phyloP scores from a whole-genome alignment of 2,888 invertebrate species.

The Tubulanus polymorphus region DNA sequence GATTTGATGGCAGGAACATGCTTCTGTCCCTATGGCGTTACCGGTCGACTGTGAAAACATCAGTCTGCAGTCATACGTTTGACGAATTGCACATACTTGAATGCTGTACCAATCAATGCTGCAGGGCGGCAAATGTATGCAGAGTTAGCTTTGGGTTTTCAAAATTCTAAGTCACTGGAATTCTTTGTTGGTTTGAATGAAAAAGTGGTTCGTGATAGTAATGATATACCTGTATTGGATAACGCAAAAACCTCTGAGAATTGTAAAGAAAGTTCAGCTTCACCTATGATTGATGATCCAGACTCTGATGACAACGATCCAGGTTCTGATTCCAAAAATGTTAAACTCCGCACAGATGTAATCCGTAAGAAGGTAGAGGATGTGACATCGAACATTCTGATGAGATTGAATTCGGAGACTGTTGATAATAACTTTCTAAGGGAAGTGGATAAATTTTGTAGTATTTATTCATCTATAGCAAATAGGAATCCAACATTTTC shows the following conservation, averaged over 20 bases:
- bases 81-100: background rate
- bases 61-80: background rate
- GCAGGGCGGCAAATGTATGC: background rate
- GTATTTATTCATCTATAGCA: background rate
- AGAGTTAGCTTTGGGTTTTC: background rate
- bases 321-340: background rate
- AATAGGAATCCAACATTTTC: background rate
- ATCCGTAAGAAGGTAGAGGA: background rate
- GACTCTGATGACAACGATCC: background rate
- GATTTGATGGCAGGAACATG: background rate
- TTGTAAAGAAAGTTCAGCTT: background rate
- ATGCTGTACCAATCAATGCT: background rate
- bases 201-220: too few species aligned
- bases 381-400: background rate
- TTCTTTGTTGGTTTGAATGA: background rate
- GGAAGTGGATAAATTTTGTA: background rate
- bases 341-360: too few species aligned
- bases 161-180: background rate
- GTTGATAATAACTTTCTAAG: background rate
- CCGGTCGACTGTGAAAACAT: background rate
- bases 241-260: background rate
- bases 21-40: background rate
- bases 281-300: background rate
- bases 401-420: background rate
- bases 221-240: background rate